phyloP scores from a whole-genome alignment of 2,888 invertebrate species.

The Megalurothrips usitatus region DNA sequence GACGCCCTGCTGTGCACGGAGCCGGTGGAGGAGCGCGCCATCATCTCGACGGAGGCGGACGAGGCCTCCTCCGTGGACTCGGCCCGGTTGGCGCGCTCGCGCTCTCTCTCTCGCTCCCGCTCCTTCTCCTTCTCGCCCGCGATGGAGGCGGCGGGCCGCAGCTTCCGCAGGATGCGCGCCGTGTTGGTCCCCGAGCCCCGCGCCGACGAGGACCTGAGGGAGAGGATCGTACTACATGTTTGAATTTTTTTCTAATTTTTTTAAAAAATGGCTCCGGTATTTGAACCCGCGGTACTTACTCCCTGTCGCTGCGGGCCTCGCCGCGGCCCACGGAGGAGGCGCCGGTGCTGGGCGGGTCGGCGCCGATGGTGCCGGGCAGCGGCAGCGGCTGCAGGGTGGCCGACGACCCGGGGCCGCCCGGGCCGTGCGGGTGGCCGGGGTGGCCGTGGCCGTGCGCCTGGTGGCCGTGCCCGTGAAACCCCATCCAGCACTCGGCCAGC shows the following conservation, averaged over 20 bases:
- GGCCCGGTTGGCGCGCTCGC: conserved; percentile 46
- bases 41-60: conserved; percentile 40
- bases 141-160: conserved; percentile 44
- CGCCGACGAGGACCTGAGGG: background rate
- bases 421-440: background rate
- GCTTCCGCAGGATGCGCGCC: conserved; percentile 46
- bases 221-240: no score
- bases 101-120: conserved; percentile 41
- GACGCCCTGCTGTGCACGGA: conserved; percentile 36
- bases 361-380: background rate
- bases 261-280: background rate
- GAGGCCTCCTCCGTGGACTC: conserved; percentile 46
- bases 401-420: background rate
- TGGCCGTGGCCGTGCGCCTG: conserved; percentile 24
- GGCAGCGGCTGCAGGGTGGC: background rate
- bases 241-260: no score
- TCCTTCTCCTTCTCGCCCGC: conserved; percentile 14
- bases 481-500: conserved; percentile 47
- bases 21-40: conserved; percentile 40
- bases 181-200: conserved; percentile 34
- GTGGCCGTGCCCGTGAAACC: conserved; percentile 35
- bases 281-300: background rate
- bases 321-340: background rate
- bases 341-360: conserved; percentile 19
- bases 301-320: background rate